Percentiles rank a stretch among this genome's conserved stretches.
phyloP scores from a whole-genome alignment of 2,113 vertebrate species.

The Corynorhinus townsendii region DNA sequence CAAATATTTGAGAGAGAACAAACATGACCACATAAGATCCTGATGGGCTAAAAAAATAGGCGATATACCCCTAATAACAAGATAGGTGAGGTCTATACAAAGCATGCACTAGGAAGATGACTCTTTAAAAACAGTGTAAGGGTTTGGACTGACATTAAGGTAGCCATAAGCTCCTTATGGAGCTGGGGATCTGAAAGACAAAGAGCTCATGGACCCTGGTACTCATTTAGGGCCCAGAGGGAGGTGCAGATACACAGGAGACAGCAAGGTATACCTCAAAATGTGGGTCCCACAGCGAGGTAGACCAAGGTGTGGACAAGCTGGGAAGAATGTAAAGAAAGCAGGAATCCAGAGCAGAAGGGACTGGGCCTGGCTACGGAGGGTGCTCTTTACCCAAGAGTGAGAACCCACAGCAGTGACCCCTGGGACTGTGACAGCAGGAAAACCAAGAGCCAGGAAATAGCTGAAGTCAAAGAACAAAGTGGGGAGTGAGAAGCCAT shows the following conservation, averaged over 20 bases:
- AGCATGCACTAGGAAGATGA: background rate
- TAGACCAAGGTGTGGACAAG: background rate
- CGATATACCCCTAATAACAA: background rate
- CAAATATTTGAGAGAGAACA: background rate
- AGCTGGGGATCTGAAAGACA: background rate
- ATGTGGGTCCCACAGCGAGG: background rate
- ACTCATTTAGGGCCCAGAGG: background rate
- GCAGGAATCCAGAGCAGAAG: background rate
- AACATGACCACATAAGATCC: background rate
- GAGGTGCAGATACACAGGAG: background rate
- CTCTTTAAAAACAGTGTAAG: background rate
- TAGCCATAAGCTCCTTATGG: background rate
- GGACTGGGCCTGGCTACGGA: background rate
- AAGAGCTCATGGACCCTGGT: background rate
- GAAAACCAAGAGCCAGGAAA: background rate
- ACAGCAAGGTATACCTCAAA: background rate
- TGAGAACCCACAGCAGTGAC: background rate
- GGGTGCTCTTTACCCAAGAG: background rate
- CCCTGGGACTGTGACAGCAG: background rate
- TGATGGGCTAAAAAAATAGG: background rate
- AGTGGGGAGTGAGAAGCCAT: background rate
- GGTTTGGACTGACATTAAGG: background rate
- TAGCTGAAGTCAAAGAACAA: background rate
- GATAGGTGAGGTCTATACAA: background rate
- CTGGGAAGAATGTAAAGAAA: background rate